phyloP scores from a whole-genome alignment of 2,797 vertebrate species.

The Melanogrammus aeglefinus region DNA sequence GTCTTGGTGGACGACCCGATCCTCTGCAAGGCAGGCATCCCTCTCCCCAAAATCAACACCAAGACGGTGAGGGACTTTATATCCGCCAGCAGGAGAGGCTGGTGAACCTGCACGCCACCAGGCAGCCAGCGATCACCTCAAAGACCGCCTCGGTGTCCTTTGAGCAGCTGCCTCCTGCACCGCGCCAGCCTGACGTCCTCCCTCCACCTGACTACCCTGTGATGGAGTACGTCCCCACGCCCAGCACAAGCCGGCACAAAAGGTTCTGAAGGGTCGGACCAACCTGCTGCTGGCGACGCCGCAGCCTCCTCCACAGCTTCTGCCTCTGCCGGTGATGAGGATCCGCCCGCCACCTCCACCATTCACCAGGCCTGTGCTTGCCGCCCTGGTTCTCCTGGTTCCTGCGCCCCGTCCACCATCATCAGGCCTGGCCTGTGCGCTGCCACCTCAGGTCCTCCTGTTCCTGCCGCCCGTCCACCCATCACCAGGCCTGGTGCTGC shows the following conservation, averaged over 20 bases:
- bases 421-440: too few relatives aligned
- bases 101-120: conserved; percentile 7
- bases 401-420: too few relatives aligned
- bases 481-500: too few relatives aligned
- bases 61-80: conserved; percentile 10
- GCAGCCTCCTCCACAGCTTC: not conserved
- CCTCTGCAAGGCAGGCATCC: too few relatives aligned
- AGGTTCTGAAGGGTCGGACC: not conserved
- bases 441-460: too few relatives aligned
- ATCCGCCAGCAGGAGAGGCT: conserved; percentile 8
- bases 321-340: too few relatives aligned
- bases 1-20: conserved; percentile 16
- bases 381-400: too few relatives aligned
- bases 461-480: too few relatives aligned
- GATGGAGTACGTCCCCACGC: conserved; percentile 16
- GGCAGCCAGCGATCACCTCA: conserved; percentile 7
- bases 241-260: conserved; percentile 23
- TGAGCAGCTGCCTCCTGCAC: conserved; percentile 18
- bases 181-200: conserved; percentile 18
- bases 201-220: conserved; percentile 20
- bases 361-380: too few relatives aligned
- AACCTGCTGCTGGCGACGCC: not conserved
- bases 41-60: conserved; percentile 19
- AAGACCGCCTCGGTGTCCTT: too few relatives aligned
- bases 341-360: too few relatives aligned